phyloP scores from a whole-genome alignment of 2,888 invertebrate species.

The Drosophila borealis region DNA sequence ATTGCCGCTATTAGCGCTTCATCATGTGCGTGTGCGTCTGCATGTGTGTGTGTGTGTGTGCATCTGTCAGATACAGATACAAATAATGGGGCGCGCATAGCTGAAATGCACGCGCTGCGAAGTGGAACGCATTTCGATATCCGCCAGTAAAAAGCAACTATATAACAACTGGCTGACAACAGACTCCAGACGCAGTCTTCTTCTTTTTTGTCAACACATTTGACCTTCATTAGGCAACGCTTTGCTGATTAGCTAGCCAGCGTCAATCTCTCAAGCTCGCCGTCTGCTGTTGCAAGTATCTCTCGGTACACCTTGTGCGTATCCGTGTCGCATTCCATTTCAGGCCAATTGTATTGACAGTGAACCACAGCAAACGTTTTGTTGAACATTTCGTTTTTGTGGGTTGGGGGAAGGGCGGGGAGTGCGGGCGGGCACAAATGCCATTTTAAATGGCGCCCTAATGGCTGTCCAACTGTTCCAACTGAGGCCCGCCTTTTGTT shows the following conservation, averaged over 20 bases:
- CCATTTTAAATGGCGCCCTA: slow-evolving; percentile 56
- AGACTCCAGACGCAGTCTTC: slow-evolving; percentile 6
- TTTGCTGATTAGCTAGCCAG: slow-evolving; percentile 48
- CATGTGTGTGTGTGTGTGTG: slow-evolving; percentile 14
- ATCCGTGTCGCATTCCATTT: slow-evolving; percentile 30
- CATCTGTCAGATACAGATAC: slow-evolving; percentile 38
- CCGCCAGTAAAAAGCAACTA: slow-evolving; percentile 65
- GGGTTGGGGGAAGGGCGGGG: neutral
- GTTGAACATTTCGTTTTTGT: slow-evolving; percentile 18
- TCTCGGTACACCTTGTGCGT: slow-evolving; percentile 13
- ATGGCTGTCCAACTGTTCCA: slow-evolving; percentile 38
- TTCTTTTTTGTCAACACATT: slow-evolving; percentile 43
- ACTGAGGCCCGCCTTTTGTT: slow-evolving; percentile 27
- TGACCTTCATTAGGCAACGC: slow-evolving; percentile 69
- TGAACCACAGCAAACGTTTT: slow-evolving; percentile 54
- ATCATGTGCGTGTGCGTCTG: neutral
- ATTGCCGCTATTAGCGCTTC: slow-evolving; percentile 45
- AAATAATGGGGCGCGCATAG: slow-evolving; percentile 44
- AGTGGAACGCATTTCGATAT: slow-evolving; percentile 84
- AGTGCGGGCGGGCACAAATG: slow-evolving; percentile 27
- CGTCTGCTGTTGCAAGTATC: slow-evolving; percentile 33
- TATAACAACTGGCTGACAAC: slow-evolving; percentile 15
- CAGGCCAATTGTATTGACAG: slow-evolving; percentile 66
- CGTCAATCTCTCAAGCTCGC: slow-evolving; percentile 6
- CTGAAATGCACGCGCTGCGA: slow-evolving; percentile 82